Evolutionary conservation across 53 echinoderm and acorn worm species (phyloP), one percentile per base, ranked within the genome.

Genomic region (Holothuria leucospilota): DNA sequence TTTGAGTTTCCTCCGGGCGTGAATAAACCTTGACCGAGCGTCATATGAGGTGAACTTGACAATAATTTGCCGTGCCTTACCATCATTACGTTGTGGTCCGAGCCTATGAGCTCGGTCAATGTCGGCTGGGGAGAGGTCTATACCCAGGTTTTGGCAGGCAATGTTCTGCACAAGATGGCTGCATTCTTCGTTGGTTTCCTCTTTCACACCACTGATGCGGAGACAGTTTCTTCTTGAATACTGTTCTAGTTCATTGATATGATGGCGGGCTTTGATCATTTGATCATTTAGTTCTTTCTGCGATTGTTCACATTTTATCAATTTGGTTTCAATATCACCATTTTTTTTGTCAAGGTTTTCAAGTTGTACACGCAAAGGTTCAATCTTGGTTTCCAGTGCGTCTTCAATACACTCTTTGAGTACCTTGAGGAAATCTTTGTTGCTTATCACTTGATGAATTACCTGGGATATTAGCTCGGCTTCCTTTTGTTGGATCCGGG

Each of bases 351-450:
- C 41, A 5, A 42, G n/a, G 30, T 41, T 39, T 3, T 72, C 72
- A 24, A 40, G 26, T 49, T 39, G 28, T 39, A 38, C 7, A n/a
- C 40, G 40, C 40, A 40, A 11, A 29, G 72, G 20, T 15, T 18
- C 72, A 23, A 72, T 72, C 24, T 72, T 72, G 14, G 72, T 21
- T 40, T 46, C 72, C 39, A 72, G 72, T 46, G 72, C 72, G 14
- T 72, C 72, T 8, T 71, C 40, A 21, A 49, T 72, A 20, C 16
- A 40, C 20, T 49, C 23, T 49, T 42, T 49, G n/a, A 4, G 40
- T 72, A 69, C 25, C 5, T 27, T 27, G 11, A 69, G 29, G 29
- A 69, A 69, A 14, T 18, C 40, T 42, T 72, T 39, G 23, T 28
- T 21, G 4, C 21, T 20, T n/a, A 39, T 72, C 24, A 72, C 72